Evolutionary conservation across 2,888 invertebrate genomes (phyloP), one percentile per base, ranked within the genome.

Genomic region (Dysmachus trigonus): DNA sequence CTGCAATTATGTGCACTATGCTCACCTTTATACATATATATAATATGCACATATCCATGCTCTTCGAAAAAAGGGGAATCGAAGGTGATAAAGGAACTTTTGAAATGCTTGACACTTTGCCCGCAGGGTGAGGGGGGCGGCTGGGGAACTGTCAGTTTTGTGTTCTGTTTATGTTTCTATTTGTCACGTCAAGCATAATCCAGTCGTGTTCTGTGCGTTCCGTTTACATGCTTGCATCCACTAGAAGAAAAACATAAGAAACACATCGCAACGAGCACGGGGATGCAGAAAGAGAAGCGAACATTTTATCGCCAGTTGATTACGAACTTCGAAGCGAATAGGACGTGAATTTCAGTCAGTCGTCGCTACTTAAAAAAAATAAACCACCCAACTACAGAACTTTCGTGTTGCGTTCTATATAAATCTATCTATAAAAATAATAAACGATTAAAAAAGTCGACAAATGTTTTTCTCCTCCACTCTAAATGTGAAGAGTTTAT

Each of bases 271-370:
- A n/a, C n/a, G n/a, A n/a, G n/a, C n/a, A 87, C 87, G 87, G 88
- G 88, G 89, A 88, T 88, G 87, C 89, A 88, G 89, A 89, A 88
- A 89, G 88, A 88, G 88, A 88, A 51, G 33, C 18, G 53, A 35
- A 76, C 47, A 22, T 27, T 84, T 85, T 35, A 85, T 72, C 86
- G 72, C 88, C 91, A 91, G 91, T 92, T 90, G 90, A 91, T 89
- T 90, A 90, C 90, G 90, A 91, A 90, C 90, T 90, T 90, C 90
- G 91, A 90, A 92, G 92, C 91, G 90, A 92, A 91, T 91, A 90
- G 90, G 92, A 92, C 92, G 92, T 92, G 92, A 87, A 13, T 86
- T 86, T 38, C 82, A 31, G 84, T 86, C 22, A 62, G 62, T 62
- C 47, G 47, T 62, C 62, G 62, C 85, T 27, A 77, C 77, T 31